Evolutionary conservation across 2,113 vertebrate species (phyloP).

Genomic region (Prinia subflava): DNA sequence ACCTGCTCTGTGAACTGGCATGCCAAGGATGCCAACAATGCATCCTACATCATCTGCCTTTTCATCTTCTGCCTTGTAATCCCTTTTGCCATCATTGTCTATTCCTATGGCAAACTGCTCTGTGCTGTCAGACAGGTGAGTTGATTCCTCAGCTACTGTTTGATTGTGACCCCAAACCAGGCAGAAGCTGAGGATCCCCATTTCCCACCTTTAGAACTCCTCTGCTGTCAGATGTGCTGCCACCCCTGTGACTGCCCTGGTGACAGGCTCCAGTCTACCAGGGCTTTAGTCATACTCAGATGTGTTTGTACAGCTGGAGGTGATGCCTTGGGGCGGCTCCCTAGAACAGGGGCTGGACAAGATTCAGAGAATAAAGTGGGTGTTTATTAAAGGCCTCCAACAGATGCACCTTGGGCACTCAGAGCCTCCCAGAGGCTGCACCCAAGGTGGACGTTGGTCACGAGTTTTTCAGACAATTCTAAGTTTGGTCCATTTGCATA

Average conservation of each 20-base stretch:
- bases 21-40: conserved; percentile 71
- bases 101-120: conserved; percentile 79
- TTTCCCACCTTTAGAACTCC: not conserved
- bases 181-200: not conserved
- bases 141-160: not conserved
- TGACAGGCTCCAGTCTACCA: not conserved
- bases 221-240: not conserved
- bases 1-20: conserved; percentile 83
- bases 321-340: not conserved
- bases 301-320: not conserved
- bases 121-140: conserved; percentile 78
- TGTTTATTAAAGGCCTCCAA: not conserved
- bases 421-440: not conserved
- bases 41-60: conserved; percentile 80
- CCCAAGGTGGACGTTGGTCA: not conserved
- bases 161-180: not conserved
- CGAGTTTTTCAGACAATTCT: not conserved
- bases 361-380: not conserved
- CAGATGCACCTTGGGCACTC: not conserved
- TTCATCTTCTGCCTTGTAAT: conserved; percentile 81
- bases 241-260: not conserved
- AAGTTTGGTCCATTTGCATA: not conserved
- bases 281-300: not conserved
- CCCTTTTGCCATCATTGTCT: conserved; percentile 78
- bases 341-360: not conserved